Conservation (phyloP, 2,113 vertebrate genomes). For the Numida meleagris region DNA sequence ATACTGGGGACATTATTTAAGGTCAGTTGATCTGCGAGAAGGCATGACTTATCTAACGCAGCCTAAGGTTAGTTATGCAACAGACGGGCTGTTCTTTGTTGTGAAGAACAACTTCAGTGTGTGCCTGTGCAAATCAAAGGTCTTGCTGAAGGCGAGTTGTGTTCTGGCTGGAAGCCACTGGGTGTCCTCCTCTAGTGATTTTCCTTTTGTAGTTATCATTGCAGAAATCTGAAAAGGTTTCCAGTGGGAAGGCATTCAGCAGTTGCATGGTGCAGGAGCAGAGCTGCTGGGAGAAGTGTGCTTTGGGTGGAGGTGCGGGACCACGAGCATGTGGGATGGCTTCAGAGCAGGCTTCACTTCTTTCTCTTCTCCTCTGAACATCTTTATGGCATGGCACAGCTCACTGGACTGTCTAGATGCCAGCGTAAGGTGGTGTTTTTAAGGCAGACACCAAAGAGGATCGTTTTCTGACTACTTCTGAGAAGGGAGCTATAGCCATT, state of each 20-base stretch:
- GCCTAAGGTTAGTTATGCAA: constrained; percentile 70
- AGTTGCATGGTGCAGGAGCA: neutral
- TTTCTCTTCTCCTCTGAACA: neutral
- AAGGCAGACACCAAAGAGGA: neutral
- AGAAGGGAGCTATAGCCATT: neutral
- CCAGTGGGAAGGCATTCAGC: neutral
- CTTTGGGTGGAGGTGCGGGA: neutral
- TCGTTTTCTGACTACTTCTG: neutral
- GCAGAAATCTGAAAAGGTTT: neutral
- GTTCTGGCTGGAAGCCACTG: constrained; percentile 48
- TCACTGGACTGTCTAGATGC: neutral
- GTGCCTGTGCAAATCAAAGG: constrained; percentile 56
- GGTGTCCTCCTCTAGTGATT: constrained; percentile 34
- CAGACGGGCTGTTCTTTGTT: constrained; percentile 49
- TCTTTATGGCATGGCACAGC: neutral
- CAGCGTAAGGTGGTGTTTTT: neutral
- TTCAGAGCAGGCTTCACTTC: neutral
- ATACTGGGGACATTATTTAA: constrained; percentile 70
- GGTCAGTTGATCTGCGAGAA: constrained; percentile 70
- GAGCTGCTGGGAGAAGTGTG: neutral
- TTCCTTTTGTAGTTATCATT: neutral
- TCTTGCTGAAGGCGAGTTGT: constrained; percentile 39
- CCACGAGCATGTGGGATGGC: rapidly evolving
- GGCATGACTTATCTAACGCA: constrained; percentile 59
- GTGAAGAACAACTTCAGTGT: constrained; percentile 54